phyloP scores from a whole-genome alignment of 2,113 vertebrate species.

The Amphiprion ocellaris region DNA sequence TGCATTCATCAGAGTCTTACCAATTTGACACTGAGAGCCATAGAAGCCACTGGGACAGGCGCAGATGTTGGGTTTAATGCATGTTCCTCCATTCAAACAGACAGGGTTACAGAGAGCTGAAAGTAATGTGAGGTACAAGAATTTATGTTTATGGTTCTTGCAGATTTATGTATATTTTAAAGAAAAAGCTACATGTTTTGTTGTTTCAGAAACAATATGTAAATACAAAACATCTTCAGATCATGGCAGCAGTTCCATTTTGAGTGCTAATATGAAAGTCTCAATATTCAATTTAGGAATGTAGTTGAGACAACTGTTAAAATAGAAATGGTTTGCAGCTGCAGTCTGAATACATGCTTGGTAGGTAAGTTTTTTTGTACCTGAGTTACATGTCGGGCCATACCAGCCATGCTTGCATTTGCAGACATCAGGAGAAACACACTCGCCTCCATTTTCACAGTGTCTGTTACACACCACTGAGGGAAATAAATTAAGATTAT shows the following conservation, averaged over 20 bases:
- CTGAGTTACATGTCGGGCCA: constrained; percentile 90
- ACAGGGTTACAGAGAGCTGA: constrained; percentile 90
- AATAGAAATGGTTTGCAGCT: neutral
- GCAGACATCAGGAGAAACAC: constrained; percentile 89
- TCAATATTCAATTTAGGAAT: neutral
- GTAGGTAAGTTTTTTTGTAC: constrained; percentile 70
- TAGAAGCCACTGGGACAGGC: constrained; percentile 92
- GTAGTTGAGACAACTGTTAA: too few species aligned
- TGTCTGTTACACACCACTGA: constrained; percentile 94
- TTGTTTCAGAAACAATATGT: too few species aligned
- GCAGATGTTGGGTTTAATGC: constrained; percentile 88
- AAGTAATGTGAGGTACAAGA: neutral
- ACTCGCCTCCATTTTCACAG: constrained; percentile 93
- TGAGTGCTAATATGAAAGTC: too few species aligned
- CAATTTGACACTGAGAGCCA: constrained; percentile 91
- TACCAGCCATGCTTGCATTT: constrained; percentile 89
- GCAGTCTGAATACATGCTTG: neutral
- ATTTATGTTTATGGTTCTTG: neutral
- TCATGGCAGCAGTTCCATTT: too few species aligned
- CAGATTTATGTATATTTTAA: too few species aligned
- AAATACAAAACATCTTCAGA: too few species aligned
- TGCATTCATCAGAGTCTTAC: constrained; percentile 64
- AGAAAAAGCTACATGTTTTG: too few species aligned
- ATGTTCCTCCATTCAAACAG: constrained; percentile 93
- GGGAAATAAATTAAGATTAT: constrained; percentile 8